Percentiles rank a stretch among this genome's conserved stretches.
phyloP scores from a whole-genome alignment of 2,888 invertebrate species.

The Bhutanitis thaidina region DNA sequence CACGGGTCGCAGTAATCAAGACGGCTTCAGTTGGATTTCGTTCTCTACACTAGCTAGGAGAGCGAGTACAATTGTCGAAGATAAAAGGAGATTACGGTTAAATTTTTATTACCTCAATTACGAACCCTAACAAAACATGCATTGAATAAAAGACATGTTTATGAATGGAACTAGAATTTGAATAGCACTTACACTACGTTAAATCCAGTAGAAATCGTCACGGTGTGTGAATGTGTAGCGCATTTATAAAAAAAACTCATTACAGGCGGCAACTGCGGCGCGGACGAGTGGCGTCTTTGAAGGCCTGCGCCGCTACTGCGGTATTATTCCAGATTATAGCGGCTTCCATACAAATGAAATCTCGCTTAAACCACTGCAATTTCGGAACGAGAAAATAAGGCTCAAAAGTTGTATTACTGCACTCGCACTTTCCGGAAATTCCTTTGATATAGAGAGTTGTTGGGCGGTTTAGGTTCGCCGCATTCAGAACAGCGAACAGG shows the following conservation, averaged over 20 bases:
- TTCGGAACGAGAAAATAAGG: constrained; percentile 75
- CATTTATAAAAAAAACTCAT: constrained; percentile 76
- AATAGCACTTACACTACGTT: constrained; percentile 50
- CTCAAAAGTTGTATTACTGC: constrained; percentile 71
- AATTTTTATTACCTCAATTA: constrained; percentile 24
- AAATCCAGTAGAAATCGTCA: constrained; percentile 55
- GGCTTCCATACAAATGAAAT: constrained; percentile 78
- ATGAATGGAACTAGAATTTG: constrained; percentile 25
- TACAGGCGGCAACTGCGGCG: constrained; percentile 70
- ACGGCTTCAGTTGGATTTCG: constrained; percentile 73
- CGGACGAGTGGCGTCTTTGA: constrained; percentile 78
- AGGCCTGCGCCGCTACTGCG: constrained; percentile 69
- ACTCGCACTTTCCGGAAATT: constrained; percentile 61
- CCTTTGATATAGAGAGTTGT: constrained; percentile 47
- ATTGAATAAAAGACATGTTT: constrained; percentile 11
- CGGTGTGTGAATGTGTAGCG: constrained; percentile 71
- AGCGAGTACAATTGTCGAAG: constrained; percentile 42
- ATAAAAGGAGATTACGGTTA: constrained; percentile 34
- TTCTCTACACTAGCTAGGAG: constrained; percentile 54
- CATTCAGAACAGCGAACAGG: constrained; percentile 10
- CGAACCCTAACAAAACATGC: constrained; percentile 1
- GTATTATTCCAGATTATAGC: constrained; percentile 78
- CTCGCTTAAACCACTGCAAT: constrained; percentile 78
- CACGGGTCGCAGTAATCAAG: constrained; percentile 71
- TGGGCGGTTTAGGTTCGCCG: constrained; percentile 26